Percentiles rank a stretch among this genome's conserved stretches.
phyloP scores from a whole-genome alignment of 1,140 invertebrate genomes.

The Drosophila nikananu region DNA sequence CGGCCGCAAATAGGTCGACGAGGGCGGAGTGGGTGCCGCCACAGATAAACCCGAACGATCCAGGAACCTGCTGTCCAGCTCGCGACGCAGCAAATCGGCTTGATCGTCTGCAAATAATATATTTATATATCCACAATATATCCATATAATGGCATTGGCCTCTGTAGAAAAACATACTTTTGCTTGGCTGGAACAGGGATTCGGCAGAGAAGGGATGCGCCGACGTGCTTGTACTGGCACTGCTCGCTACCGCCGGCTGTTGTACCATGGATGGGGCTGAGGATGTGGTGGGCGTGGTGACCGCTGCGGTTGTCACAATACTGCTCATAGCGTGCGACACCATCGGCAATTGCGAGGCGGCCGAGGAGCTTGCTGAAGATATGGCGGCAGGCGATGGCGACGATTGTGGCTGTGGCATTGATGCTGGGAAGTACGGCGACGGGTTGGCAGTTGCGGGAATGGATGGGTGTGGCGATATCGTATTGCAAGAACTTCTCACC shows the following conservation, averaged over 20 bases:
- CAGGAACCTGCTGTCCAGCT: slow-evolving; percentile 96
- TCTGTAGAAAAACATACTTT: slow-evolving; percentile 84
- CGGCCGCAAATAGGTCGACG: slow-evolving; percentile 90
- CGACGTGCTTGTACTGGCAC: slow-evolving; percentile 73
- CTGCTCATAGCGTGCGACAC: slow-evolving; percentile 42
- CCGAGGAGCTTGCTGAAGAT: slow-evolving; percentile 23
- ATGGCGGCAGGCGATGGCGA: slow-evolving; percentile 47
- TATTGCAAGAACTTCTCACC: slow-evolving; percentile 49
- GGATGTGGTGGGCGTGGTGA: slow-evolving; percentile 49
- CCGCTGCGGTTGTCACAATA: slow-evolving; percentile 44
- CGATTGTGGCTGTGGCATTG: slow-evolving; percentile 85
- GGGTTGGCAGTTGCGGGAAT: slow-evolving; percentile 50
- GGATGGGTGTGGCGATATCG: slow-evolving; percentile 67
- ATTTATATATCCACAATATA: not conserved
- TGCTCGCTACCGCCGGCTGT: slow-evolving; percentile 77
- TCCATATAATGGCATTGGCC: not conserved
- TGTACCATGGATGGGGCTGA: slow-evolving; percentile 46
- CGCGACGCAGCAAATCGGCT: slow-evolving; percentile 94
- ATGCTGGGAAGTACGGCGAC: slow-evolving; percentile 67
- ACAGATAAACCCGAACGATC: slow-evolving; percentile 85
- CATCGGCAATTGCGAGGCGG: slow-evolving; percentile 30
- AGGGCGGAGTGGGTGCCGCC: slow-evolving; percentile 66
- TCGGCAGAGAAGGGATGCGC: slow-evolving; percentile 93
- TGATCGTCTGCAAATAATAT: slow-evolving; percentile 86
- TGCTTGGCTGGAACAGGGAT: slow-evolving; percentile 93